Conservation (phyloP, 2,888 invertebrate species). For the Horisme vitalbata region DNA sequence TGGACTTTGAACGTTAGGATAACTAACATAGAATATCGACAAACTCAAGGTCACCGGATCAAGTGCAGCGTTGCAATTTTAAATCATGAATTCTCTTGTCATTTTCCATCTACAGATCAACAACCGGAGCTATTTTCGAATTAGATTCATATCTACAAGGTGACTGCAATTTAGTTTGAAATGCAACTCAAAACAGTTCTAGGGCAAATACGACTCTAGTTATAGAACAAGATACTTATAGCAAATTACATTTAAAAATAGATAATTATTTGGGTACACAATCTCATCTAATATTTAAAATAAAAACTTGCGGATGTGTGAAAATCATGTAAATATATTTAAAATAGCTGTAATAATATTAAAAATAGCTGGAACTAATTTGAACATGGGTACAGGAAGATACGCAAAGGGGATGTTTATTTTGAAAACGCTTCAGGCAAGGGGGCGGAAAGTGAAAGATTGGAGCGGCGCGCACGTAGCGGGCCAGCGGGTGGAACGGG, state of each 20-base stretch:
- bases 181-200: conserved; percentile 13
- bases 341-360: no score
- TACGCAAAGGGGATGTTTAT: conserved; percentile 3
- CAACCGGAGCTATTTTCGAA: conserved; percentile 14
- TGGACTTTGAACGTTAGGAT: no score
- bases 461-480: conserved; percentile 46
- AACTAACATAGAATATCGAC: not conserved
- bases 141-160: conserved; percentile 19
- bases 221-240: no score
- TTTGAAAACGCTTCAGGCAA: conserved; percentile 13
- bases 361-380: not conserved
- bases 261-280: no score
- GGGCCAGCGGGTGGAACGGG: conserved; percentile 41
- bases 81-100: conserved; percentile 5
- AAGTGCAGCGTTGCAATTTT: conserved; percentile 11
- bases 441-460: conserved; percentile 71
- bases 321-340: no score
- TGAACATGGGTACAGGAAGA: not conserved
- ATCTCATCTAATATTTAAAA: no score
- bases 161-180: conserved; percentile 7
- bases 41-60: conserved; percentile 6
- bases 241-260: no score
- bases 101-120: conserved; percentile 15
- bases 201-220: not conserved
- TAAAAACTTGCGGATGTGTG: no score